Conservation (phyloP, 2,797 vertebrate genomes). For the Eospalax fontanierii region DNA sequence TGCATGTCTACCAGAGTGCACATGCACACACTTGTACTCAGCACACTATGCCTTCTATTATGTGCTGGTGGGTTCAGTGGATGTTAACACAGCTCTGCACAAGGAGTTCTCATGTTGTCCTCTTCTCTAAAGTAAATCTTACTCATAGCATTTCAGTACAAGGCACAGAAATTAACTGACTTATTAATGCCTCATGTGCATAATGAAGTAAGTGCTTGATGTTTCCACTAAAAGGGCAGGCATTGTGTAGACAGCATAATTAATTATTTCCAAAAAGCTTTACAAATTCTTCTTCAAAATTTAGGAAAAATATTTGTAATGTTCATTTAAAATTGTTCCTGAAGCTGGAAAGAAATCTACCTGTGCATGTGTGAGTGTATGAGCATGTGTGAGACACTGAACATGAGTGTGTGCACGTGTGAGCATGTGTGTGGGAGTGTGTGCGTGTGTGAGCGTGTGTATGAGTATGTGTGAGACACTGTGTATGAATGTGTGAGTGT, state of each 20-base stretch:
- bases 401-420: background rate
- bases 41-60: background rate
- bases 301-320: background rate
- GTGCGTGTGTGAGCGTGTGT: background rate
- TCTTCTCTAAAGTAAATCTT: background rate
- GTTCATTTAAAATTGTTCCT: constrained; percentile 21
- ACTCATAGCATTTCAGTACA: constrained; percentile 55
- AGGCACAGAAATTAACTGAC: constrained; percentile 6
- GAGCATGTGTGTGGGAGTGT: background rate
- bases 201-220: constrained; percentile 48
- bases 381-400: too few relatives aligned
- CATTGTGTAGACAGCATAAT: constrained; percentile 63
- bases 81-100: background rate
- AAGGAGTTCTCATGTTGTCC: background rate
- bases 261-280: constrained; percentile 1
- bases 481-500: background rate
- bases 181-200: background rate
- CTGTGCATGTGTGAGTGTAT: background rate
- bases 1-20: background rate
- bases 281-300: constrained; percentile 54
- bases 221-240: constrained; percentile 33
- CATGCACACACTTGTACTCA: background rate
- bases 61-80: background rate
- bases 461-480: background rate
- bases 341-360: background rate